Evolutionary conservation across 2,113 vertebrate genomes (phyloP), one percentile per base, ranked within the genome.

Genomic region (Megaceryle maxima): DNA sequence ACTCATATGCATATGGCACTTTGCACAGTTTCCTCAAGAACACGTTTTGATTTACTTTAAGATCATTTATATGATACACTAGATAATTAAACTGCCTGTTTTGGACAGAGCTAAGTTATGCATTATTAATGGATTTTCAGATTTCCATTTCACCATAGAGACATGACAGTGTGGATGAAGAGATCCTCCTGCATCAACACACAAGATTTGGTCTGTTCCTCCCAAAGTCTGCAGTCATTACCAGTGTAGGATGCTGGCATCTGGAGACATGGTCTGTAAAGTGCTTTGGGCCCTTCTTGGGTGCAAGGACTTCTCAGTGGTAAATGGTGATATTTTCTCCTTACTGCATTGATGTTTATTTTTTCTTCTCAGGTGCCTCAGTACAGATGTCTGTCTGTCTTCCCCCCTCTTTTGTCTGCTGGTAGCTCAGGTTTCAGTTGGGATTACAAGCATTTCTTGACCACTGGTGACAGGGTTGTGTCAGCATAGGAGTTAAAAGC

Each of bases 1-100:
- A 29, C 29, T 81, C 29, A 78, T 16, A 43, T n/a, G 21, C 11
- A 17, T 82, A 10, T 16, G 28, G 11, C 79, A 11, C 33, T 79
- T 87, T 88, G 17, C 48, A n/a, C 25, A 25, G 22, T 91, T 92
- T 89, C 63, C 29, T 73, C 57, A 72, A 62, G 20, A 92, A 94
- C 15, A n/a, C 48, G 39, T 84, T 87, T 96, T 94, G 74, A 87
- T 76, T 96, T 29, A 92, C 24, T 94, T 72, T 31, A 70, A 63
- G 55, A 57, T 69, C 64, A 53, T 82, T 95, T 87, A 79, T 29
- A 91, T 79, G 69, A 72, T 41, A 81, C 43, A 50, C 24, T 48
- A 79, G 48, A 33, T 83, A 20, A 87, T 84, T 84, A 82, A 81
- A 92, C 31, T 73, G 24, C 21, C 53, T 84, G 3, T 82, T 95